Base-by-base conservation (phyloP, 2,888 invertebrate genomes). In the Mantis religiosa region DNA sequence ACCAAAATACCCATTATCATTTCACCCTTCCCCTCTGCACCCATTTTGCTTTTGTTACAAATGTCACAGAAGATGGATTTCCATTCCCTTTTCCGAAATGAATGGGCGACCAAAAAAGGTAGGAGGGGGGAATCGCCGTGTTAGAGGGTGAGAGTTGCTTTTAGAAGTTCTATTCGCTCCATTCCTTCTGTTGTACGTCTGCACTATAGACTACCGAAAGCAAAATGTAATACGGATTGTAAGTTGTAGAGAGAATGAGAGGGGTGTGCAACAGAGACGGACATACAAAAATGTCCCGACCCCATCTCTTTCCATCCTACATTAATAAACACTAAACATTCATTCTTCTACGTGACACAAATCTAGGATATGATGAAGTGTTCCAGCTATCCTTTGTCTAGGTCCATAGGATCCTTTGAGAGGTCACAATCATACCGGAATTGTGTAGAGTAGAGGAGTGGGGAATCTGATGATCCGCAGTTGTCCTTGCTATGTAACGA, bases 311-410 rank as follows among this genome's bases (percentile, higher is more conserved):
- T 71, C 83, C 84, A 89, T 89, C 88, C 89, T 89, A 88, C 90
- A 90, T 90, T 90, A 90, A 90, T 90, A 90, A 90, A 90, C 90
- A 90, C 90, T 89, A 89, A 90, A 90, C 90, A 90, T 90, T 89
- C 88, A 90, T 90, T 90, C 88, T 90, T 90, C 89, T 85, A 84
- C 89, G 85, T 90, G 89, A 90, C 90, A 90, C 82, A 28, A 81
- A 34, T 85, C 82, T 88, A 89, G 88, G 89, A 89, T 88, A 89
- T 89, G 89, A 89, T 89, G 89, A 89, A 89, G 89, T 89, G 81
- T 34, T 71, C 20, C 54, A 71, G 54, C 8, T 1, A 34, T 20
- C n/a, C 85, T 85, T 85, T 85, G 85, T 84, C 84, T 71, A 71
- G 54, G 54, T 71, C 20, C 54, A 71, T 20, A 20, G 54, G 54